Evolutionary conservation across 2,888 invertebrate genomes (phyloP).

Genomic region (Tachina grossa): DNA sequence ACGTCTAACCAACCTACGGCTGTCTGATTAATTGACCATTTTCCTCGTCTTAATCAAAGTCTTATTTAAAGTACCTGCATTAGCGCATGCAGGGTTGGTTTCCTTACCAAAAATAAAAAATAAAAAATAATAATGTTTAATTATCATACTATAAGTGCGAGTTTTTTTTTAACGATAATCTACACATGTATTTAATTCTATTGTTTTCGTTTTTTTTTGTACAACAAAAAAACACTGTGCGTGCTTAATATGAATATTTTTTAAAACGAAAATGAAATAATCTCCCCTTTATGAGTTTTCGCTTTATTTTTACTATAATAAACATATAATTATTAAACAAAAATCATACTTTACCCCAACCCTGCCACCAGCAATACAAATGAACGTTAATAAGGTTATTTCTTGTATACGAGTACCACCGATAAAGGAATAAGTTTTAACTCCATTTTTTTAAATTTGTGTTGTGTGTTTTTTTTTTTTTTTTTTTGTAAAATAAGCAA

Average conservation of each 20-base stretch:
- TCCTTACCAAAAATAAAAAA: conserved; percentile 4
- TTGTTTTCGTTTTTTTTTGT: conserved; percentile 23
- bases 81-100: conserved; percentile 38
- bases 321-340: conserved; percentile 69
- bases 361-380: conserved; percentile 15
- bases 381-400: conserved; percentile 68
- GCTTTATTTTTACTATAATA: conserved; percentile 51
- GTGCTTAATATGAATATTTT: conserved; percentile 65
- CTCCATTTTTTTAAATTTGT: conserved; percentile 12
- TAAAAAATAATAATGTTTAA: conserved; percentile 53
- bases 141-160: conserved; percentile 31
- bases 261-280: conserved; percentile 32
- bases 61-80: background rate
- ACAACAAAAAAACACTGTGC: conserved; percentile 41
- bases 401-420: conserved; percentile 33
- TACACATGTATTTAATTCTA: conserved; percentile 31
- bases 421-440: conserved; percentile 58
- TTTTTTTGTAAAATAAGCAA: conserved; percentile 51
- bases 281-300: conserved; percentile 40
- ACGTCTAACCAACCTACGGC: background rate
- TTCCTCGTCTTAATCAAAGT: background rate
- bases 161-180: conserved; percentile 15
- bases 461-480: background rate
- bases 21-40: conserved; percentile 37
- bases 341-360: conserved; percentile 40